These are phyloP conservation scores for Oligia strigilis DNA, from an alignment of 2,888 invertebrate genomes.

Conservation along the genomic window DNA sequence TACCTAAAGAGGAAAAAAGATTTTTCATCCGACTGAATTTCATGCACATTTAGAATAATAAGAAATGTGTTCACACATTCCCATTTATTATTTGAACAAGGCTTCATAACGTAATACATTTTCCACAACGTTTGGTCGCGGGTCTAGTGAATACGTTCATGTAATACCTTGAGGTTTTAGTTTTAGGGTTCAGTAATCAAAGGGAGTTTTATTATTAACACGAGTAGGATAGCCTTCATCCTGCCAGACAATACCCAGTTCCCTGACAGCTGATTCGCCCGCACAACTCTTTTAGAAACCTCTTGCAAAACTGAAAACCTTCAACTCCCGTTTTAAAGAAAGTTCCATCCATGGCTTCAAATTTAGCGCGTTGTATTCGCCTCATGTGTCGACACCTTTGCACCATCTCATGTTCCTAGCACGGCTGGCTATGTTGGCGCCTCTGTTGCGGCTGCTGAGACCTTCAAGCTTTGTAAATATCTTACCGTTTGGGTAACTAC, in stretches of 20 bases:
- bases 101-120: slow-evolving; percentile 57
- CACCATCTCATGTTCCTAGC: neutral
- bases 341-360: neutral
- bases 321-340: neutral
- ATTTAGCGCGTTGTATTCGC: neutral
- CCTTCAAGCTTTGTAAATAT: neutral
- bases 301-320: neutral
- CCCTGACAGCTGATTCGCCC: neutral
- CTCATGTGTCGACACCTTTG: neutral
- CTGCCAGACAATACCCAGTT: neutral
- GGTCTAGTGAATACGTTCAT: slow-evolving; percentile 47
- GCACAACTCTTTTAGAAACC: neutral
- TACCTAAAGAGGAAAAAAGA: neutral
- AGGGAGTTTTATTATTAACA: neutral
- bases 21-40: slow-evolving; percentile 11
- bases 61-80: slow-evolving; percentile 54
- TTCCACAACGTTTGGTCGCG: slow-evolving; percentile 56
- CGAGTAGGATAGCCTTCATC: neutral
- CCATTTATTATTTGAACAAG: slow-evolving; percentile 58
- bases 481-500: neutral
- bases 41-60: slow-evolving; percentile 43
- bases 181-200: slow-evolving; percentile 39
- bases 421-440: too few relatives aligned
- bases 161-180: slow-evolving; percentile 39
- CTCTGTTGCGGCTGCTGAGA: too few relatives aligned